Conservation (phyloP, 2,797 vertebrate species). For the Balearica regulorum region DNA sequence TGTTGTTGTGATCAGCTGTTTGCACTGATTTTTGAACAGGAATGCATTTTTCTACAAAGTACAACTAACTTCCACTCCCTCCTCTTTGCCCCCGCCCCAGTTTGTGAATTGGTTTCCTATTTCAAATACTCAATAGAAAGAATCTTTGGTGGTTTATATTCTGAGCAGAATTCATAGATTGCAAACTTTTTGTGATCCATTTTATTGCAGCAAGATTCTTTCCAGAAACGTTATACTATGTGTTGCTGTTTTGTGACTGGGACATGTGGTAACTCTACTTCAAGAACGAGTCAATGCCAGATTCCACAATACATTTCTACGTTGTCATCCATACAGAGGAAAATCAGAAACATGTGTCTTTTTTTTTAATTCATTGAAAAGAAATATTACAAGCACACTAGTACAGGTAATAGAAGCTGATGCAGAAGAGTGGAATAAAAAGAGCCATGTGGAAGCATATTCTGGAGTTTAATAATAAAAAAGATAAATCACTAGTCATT, state of each 20-base stretch:
- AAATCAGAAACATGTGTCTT: constrained; percentile 68
- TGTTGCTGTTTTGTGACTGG: constrained; percentile 31
- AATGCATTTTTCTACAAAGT: not conserved
- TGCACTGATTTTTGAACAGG: not conserved
- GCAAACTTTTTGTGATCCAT: constrained; percentile 19
- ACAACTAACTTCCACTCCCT: not conserved
- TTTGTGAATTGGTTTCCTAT: not conserved
- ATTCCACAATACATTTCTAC: constrained; percentile 41
- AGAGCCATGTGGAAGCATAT: not conserved
- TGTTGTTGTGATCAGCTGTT: not conserved
- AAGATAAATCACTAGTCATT: constrained; percentile 17
- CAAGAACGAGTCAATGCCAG: constrained; percentile 33
- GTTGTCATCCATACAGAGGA: not conserved
- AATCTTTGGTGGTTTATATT: not conserved
- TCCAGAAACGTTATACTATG: constrained; percentile 27
- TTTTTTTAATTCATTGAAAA: not conserved
- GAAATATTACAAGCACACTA: constrained; percentile 20
- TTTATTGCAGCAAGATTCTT: constrained; percentile 20
- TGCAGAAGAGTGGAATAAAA: not conserved
- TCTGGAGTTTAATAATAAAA: constrained; percentile 5
- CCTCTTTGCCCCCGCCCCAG: not conserved
- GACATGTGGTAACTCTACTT: constrained; percentile 37
- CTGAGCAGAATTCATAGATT: not conserved
- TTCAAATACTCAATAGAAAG: not conserved
- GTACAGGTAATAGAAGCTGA: not conserved